Base-by-base conservation (phyloP, 2,113 vertebrate species). In the Otocyon megalotis region DNA sequence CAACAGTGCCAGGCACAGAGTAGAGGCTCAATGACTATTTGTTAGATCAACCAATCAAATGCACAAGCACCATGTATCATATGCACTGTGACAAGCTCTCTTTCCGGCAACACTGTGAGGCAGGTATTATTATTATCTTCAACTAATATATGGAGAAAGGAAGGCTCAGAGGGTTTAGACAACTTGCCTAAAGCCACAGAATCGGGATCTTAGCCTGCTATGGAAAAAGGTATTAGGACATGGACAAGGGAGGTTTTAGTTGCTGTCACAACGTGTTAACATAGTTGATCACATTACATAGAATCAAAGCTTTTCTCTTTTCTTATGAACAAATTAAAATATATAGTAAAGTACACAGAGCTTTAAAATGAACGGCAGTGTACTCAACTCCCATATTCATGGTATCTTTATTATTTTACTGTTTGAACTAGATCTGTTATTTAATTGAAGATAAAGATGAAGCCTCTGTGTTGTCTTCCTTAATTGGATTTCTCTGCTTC, bases 221-320 rank as follows among this genome's bases (percentile, higher is more conserved):
- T 22, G n/a, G 5, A 62, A 69, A 83, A 80, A 91, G 63, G 19
- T 79, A 22, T 79, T 15, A 79, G 30, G 56, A 58, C 22, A 62
- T 63, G 81, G 63, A 77, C 72, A 81, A 58, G 74, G 56, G 60
- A 88, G 30, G 89, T 24, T 58, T 63, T 37, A 88, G 13, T 67
- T 58, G 63, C 80, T 50, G 14, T 60, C 26, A 20, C 53, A 58
- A 17, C 62, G 48, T n/a, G 17, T 32, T 84, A 63, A 85, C 43
- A 76, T 28, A 80, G 53, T 62, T 16, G 20, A 79, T 22, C n/a
- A 10, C 24, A 67, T 15, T 85, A 72, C 37, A 35, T 30, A 71
- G 54, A 92, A 74, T 62, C 71, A 77, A 85, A 88, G 35, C 19
- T n/a, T 74, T 91, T 93, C n/a, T 60, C 92, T 85, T 80, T 60